Evolutionary conservation across 2,113 vertebrate species (phyloP).

Genomic region (Amia ocellicauda): DNA sequence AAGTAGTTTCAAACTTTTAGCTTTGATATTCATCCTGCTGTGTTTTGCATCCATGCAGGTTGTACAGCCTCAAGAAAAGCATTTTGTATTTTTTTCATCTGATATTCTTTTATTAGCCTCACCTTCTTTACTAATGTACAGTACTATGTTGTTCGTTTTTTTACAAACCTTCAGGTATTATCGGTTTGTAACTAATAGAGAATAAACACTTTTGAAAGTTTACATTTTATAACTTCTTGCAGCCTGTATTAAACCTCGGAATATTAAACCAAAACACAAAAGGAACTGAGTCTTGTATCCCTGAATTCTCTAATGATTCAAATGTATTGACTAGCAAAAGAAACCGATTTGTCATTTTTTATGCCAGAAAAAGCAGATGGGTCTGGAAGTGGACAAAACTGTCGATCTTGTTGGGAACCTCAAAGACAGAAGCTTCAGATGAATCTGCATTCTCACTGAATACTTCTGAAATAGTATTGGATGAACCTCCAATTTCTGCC

Average conservation of each 20-base stretch:
- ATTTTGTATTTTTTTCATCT: conserved; percentile 10
- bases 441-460: too few species aligned
- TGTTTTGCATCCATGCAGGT: conserved; percentile 24
- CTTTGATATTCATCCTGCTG: conserved; percentile 4
- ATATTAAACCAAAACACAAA: conserved; percentile 27
- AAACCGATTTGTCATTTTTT: too few species aligned
- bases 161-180: conserved; percentile 19
- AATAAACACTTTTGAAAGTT: conserved; percentile 27
- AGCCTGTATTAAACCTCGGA: conserved; percentile 18
- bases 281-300: too few species aligned
- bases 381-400: too few species aligned
- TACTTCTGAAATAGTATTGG: too few species aligned
- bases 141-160: conserved; percentile 22
- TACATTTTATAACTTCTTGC: conserved; percentile 33
- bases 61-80: conserved; percentile 13
- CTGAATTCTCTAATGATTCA: too few species aligned
- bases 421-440: too few species aligned
- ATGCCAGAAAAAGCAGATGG: too few species aligned
- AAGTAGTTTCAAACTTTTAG: conserved; percentile 4
- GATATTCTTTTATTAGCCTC: conserved; percentile 3
- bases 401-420: too few species aligned
- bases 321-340: too few species aligned
- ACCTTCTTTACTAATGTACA: conserved; percentile 19
- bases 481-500: too few species aligned
- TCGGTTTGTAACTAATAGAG: conserved; percentile 15